phyloP scores from a whole-genome alignment of 2,888 invertebrate genomes.

The Athalia circularis region DNA sequence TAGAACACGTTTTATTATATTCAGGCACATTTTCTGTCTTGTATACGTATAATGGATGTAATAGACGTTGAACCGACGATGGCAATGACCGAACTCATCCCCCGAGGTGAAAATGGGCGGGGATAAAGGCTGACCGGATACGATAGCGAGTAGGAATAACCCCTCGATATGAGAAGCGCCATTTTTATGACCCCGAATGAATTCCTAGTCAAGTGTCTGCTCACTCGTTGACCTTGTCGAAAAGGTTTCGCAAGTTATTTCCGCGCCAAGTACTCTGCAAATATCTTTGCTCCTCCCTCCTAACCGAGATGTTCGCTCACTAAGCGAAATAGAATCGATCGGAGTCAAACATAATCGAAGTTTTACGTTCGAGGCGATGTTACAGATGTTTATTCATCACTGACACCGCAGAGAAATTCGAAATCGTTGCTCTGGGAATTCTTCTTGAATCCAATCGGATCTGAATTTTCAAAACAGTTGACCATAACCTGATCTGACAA shows the following conservation, averaged over 20 bases:
- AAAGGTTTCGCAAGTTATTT: slow-evolving; percentile 28
- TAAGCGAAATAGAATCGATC: slow-evolving; percentile 11
- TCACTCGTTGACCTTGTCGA: slow-evolving; percentile 41
- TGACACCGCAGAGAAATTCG: too few species aligned
- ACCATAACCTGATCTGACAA: too few species aligned
- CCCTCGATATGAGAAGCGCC: slow-evolving; percentile 12
- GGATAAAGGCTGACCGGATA: slow-evolving; percentile 36
- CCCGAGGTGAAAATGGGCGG: slow-evolving; percentile 7
- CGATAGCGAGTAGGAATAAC: slow-evolving; percentile 32
- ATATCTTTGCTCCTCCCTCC: slow-evolving; percentile 1
- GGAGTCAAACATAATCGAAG: not conserved
- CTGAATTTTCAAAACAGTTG: too few species aligned
- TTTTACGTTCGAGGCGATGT: too few species aligned
- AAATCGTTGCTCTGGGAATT: too few species aligned
- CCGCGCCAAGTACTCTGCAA: slow-evolving; percentile 26
- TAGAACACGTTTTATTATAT: not conserved
- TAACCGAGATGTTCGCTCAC: not conserved
- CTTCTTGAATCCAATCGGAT: too few species aligned
- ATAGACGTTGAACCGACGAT: not conserved
- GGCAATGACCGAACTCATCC: slow-evolving; percentile 21
- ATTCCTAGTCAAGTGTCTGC: slow-evolving; percentile 41
- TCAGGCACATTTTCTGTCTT: not conserved
- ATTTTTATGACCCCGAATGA: slow-evolving; percentile 39
- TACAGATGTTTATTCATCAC: too few species aligned
- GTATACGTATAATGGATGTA: not conserved